phyloP scores from a whole-genome alignment of 2,888 invertebrate genomes.

The Lacanobia wlatinum region DNA sequence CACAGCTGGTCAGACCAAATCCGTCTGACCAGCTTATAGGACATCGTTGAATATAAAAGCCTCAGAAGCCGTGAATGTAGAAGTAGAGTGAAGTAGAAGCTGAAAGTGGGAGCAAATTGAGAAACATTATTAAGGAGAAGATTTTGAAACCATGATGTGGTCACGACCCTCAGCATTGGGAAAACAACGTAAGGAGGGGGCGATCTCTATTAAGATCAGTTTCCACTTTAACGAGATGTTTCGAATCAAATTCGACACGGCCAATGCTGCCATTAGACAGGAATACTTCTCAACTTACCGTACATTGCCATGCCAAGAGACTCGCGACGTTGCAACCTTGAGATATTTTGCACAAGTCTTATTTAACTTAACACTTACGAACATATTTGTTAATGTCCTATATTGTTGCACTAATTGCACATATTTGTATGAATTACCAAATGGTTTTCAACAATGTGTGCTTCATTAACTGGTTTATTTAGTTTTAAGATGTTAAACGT shows the following conservation, averaged over 20 bases:
- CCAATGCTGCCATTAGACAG: not conserved
- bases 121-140: too few relatives aligned
- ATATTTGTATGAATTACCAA: slow-evolving; percentile 6
- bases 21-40: too few relatives aligned
- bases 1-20: too few relatives aligned
- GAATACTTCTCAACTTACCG: slow-evolving; percentile 14
- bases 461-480: slow-evolving; percentile 3
- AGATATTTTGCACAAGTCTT: slow-evolving; percentile 26
- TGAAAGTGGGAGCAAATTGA: too few relatives aligned
- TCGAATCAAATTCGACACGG: slow-evolving; percentile 20
- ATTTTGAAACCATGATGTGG: too few relatives aligned
- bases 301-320: not conserved
- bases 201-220: not conserved
- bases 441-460: slow-evolving; percentile 7
- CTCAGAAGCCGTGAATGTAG: too few relatives aligned
- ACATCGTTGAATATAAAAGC: too few relatives aligned
- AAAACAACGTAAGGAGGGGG: too few relatives aligned
- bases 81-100: too few relatives aligned
- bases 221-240: slow-evolving; percentile 7
- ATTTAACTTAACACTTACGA: slow-evolving; percentile 26
- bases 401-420: slow-evolving; percentile 35
- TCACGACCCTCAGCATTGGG: too few relatives aligned
- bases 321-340: slow-evolving; percentile 24
- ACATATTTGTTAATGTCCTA: slow-evolving; percentile 28
- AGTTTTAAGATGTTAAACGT: not conserved